A percentile compares a stretch with the other conserved stretches of the same genome.
Conservation (phyloP, 2,797 vertebrate genomes). For the Cygnus olor region DNA sequence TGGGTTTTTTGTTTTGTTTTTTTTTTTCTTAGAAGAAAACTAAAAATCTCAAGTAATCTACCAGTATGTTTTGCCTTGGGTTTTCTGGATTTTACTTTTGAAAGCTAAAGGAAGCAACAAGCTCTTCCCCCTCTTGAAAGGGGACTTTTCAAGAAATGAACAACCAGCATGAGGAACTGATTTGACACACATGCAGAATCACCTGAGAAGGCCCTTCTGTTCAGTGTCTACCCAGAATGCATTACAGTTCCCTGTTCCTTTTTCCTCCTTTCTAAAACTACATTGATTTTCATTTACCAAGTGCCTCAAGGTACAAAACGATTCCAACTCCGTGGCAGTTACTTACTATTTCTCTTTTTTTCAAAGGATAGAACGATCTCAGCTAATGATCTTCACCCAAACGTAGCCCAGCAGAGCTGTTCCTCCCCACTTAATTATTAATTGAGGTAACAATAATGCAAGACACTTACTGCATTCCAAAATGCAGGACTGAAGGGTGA, state of each 20-base stretch:
- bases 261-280: not conserved
- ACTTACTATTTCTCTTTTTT: not conserved
- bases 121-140: not conserved
- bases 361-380: not conserved
- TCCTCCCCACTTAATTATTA: not conserved
- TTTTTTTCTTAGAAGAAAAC: not conserved
- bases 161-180: not conserved
- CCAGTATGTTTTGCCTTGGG: not conserved
- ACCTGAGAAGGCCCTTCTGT: not conserved
- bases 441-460: not conserved
- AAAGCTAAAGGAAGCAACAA: not conserved
- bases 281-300: not conserved
- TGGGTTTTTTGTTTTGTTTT: not conserved
- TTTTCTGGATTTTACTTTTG: not conserved
- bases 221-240: not conserved
- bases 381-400: not conserved
- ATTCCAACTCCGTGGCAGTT: not conserved
- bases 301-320: not conserved
- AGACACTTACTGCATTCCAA: conserved; percentile 92
- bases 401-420: not conserved
- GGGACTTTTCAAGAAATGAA: not conserved
- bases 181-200: not conserved
- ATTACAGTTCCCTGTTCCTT: not conserved
- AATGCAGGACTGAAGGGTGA: conserved; percentile 91
- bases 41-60: not conserved